Base-by-base conservation (phyloP, 2,888 invertebrate species). In the Sinohyriopsis cumingii region DNA sequence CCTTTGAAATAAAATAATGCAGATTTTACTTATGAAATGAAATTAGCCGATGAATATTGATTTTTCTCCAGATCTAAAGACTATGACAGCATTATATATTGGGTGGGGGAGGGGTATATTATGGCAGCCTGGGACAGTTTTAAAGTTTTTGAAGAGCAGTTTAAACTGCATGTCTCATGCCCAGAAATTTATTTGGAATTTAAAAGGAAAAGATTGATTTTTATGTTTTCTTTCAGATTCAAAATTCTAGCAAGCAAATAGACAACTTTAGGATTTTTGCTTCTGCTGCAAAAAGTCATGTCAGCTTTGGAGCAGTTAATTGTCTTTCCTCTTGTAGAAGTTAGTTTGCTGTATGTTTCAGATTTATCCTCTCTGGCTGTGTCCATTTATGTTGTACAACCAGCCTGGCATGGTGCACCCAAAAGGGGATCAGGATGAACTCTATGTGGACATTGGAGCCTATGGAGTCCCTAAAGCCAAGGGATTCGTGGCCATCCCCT, bases 341-440 rank as follows among this genome's bases (percentile, higher is more conserved):
- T 33, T 56, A 22, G 7, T 33, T 56, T 55, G 33, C 9, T 65
- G 45, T 59, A 67, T 75, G 70, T 86, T 88, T 1, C 86, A 94
- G 94, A 92, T 95, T 55, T 95, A 95, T 85, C 95, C 95, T 0
- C 90, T 95, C 5, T 96, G 95, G 95, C 85, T 96, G 76, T 95
- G 95, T 84, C 95, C 95, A 0, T 95, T 95, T 90, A 93, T 92
- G 82, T 90, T 95, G 73, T 93, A 92, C 67, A 91, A 92, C 75
- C 81, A 93, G 72, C 94, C 94, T 0, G 95, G 95, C 0, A 93
- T 95, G 91, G 90, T 95, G 68, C 93, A 93, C 84, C 92, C 94
- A 19, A 87, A 85, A 85, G 82, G 84, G 9, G 73, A 76, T 1
- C 89, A 91, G 0, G 90, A 90, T 64, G 91, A 93, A 83, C 93